phyloP scores from a whole-genome alignment of 2,797 vertebrate genomes.

The Hirundo rustica region DNA sequence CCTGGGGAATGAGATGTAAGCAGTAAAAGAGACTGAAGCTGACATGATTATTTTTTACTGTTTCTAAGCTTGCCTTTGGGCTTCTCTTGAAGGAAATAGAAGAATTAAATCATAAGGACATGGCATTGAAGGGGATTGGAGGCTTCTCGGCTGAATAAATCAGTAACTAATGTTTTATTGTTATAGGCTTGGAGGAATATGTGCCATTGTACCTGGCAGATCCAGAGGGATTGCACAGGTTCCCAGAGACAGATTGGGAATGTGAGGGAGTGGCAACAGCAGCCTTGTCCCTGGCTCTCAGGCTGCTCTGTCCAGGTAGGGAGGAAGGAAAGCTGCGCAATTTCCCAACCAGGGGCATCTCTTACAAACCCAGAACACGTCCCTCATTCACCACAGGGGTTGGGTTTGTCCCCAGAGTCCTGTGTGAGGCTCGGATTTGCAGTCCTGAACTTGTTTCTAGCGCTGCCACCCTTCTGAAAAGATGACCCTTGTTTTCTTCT shows the following conservation, averaged over 20 bases:
- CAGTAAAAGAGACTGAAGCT: background rate
- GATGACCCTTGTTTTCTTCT: background rate
- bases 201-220: conserved; percentile 73
- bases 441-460: background rate
- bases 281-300: conserved; percentile 77
- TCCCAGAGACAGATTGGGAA: conserved; percentile 70
- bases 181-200: conserved; percentile 74
- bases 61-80: background rate
- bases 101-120: background rate
- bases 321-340: background rate
- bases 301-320: conserved; percentile 82
- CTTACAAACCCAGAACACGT: background rate
- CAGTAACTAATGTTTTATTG: background rate
- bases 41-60: background rate
- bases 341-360: background rate
- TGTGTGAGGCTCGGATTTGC: background rate
- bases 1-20: background rate
- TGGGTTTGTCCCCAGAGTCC: background rate
- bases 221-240: conserved; percentile 58
- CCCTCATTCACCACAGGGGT: background rate
- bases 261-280: conserved; percentile 70
- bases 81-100: background rate
- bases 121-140: background rate
- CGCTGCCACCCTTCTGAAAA: background rate
- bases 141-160: background rate